Conservation (phyloP, 2,113 vertebrate genomes). For the Macheiramphus alcinus region DNA sequence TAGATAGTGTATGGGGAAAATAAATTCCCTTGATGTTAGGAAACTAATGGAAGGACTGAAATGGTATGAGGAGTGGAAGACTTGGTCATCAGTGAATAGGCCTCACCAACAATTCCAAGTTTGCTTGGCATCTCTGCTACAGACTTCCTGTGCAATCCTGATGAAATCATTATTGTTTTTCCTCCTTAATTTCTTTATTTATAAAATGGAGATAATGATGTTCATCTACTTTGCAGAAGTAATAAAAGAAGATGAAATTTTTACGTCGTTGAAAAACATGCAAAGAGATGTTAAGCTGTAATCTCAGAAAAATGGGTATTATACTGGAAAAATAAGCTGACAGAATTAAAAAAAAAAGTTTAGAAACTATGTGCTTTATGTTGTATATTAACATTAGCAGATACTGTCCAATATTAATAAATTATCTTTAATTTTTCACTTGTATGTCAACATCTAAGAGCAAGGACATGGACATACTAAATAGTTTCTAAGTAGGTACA, state of each 20-base stretch:
- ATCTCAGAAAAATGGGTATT: background rate
- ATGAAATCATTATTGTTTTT: background rate
- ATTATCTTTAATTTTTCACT: background rate
- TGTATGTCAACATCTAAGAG: background rate
- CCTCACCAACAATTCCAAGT: background rate
- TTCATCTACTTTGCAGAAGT: background rate
- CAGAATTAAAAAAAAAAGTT: background rate
- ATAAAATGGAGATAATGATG: background rate
- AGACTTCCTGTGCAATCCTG: background rate
- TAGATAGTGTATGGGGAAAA: background rate
- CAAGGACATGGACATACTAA: background rate
- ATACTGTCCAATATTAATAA: background rate
- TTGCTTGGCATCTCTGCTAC: background rate
- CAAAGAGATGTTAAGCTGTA: background rate
- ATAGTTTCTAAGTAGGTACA: background rate
- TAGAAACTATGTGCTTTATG: background rate
- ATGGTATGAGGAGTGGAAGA: background rate
- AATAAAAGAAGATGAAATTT: background rate
- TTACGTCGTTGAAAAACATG: background rate
- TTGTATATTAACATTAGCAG: background rate
- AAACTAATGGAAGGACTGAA: background rate
- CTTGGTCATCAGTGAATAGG: background rate
- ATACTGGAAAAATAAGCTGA: background rate
- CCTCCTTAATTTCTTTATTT: background rate
- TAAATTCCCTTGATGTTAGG: background rate